These are phyloP conservation scores for Eurystomus gularis DNA, from an alignment of 2,113 vertebrate genomes.

Conservation along the genomic window DNA sequence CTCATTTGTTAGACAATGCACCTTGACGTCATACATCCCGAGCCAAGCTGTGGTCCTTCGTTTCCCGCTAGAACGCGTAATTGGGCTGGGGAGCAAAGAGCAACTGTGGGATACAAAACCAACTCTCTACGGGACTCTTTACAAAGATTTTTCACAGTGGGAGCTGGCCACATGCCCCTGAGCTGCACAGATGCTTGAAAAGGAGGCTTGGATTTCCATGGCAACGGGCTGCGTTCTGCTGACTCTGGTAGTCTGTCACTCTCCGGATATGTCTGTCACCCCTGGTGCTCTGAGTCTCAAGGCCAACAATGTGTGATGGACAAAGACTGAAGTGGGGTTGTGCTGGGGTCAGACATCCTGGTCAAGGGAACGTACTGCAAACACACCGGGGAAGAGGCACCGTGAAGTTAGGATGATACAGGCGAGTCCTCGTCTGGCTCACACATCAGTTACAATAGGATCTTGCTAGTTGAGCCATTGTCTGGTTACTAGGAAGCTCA, in stretches of 20 bases:
- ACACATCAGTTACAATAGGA: background rate
- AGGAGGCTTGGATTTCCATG: constrained; percentile 61
- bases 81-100: background rate
- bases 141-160: background rate
- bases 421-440: background rate
- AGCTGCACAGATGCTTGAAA: constrained; percentile 34
- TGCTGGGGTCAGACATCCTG: background rate
- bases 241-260: constrained; percentile 20
- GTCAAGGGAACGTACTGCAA: background rate
- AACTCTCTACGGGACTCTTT: background rate
- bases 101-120: constrained; percentile 21
- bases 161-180: background rate
- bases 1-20: background rate
- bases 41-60: background rate
- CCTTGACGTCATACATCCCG: background rate
- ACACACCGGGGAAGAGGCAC: background rate
- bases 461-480: background rate
- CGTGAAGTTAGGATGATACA: background rate
- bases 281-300: background rate
- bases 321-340: background rate
- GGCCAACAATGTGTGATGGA: constrained; percentile 17
- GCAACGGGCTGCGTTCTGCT: constrained; percentile 62
- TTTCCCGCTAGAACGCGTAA: background rate
- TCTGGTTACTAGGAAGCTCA: background rate
- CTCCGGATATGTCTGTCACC: constrained; percentile 12